These are phyloP conservation scores for Cloeon dipterum DNA, from an alignment of 2,888 invertebrate species.

Conservation along the genomic window DNA sequence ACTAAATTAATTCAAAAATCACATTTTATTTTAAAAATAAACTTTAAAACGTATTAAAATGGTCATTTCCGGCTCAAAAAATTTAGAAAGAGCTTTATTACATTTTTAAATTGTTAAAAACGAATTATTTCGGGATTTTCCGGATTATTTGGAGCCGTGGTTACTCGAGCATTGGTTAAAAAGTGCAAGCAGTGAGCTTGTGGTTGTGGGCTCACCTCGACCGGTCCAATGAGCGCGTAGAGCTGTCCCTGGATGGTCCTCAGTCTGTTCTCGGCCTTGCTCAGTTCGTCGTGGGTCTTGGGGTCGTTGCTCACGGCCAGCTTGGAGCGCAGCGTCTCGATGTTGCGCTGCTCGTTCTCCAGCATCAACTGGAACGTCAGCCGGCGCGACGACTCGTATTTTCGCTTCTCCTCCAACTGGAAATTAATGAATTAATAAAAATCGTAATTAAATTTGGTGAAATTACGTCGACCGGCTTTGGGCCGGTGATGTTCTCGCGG, in stretches of 20 bases:
- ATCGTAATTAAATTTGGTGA: background rate
- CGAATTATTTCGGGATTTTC: no score
- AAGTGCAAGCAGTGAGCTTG: slow-evolving; percentile 1
- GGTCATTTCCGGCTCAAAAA: no score
- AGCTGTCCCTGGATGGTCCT: slow-evolving; percentile 33
- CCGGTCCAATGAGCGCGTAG: slow-evolving; percentile 8
- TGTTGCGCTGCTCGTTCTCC: slow-evolving; percentile 62
- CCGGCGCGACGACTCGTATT: slow-evolving; percentile 50
- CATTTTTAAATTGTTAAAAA: no score
- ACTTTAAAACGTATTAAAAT: no score
- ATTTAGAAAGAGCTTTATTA: no score
- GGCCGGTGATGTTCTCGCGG: slow-evolving; percentile 45
- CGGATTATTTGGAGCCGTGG: no score
- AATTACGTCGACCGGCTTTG: slow-evolving; percentile 68
- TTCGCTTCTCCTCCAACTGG: slow-evolving; percentile 66
- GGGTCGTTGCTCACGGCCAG: slow-evolving; percentile 20
- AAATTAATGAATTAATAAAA: no score
- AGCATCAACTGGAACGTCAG: slow-evolving; percentile 76
- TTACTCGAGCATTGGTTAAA: no score
- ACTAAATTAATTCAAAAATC: no score
- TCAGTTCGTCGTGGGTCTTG: slow-evolving; percentile 24
- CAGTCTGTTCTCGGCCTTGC: slow-evolving; percentile 32
- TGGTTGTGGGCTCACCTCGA: slow-evolving; percentile 2
- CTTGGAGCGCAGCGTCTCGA: slow-evolving; percentile 51
- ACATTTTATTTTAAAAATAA: no score